Conservation (phyloP, 2,797 vertebrate genomes). For the Acridotheres tristis region DNA sequence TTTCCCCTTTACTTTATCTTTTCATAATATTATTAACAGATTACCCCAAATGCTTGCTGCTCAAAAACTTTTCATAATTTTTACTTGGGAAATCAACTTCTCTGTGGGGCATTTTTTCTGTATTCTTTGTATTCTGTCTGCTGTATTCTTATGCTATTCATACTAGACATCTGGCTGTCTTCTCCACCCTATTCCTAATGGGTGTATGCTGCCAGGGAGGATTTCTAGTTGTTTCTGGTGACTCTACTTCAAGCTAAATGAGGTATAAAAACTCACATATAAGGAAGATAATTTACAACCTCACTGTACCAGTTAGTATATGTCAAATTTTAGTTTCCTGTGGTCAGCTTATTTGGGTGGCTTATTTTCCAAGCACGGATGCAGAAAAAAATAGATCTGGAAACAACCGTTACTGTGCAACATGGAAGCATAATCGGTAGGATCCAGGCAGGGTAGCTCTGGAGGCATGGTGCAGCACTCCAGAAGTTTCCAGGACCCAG, state of each 20-base stretch:
- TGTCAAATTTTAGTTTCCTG: neutral
- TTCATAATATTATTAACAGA: constrained; percentile 22
- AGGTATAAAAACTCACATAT: neutral
- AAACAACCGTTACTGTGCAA: neutral
- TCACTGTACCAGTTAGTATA: neutral
- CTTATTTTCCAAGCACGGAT: neutral
- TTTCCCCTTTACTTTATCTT: neutral
- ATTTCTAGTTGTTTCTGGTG: constrained; percentile 24
- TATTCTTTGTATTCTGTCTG: constrained; percentile 62
- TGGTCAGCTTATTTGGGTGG: neutral
- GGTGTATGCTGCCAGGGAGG: constrained; percentile 27
- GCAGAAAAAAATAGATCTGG: neutral
- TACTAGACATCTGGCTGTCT: constrained; percentile 61
- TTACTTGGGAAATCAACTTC: constrained; percentile 26
- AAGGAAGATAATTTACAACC: neutral
- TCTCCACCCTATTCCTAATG: constrained; percentile 37
- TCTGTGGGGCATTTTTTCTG: constrained; percentile 46
- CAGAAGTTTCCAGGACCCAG: neutral
- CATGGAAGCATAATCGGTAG: neutral
- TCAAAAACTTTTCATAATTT: constrained; percentile 30
- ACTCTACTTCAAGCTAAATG: neutral
- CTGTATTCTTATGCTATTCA: constrained; percentile 58
- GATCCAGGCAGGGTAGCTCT: neutral
- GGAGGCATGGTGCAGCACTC: neutral
- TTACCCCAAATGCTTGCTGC: constrained; percentile 7